These are phyloP conservation scores for Phytoseiulus persimilis DNA, from an alignment of 2,888 invertebrate genomes.

Conservation along the genomic window DNA sequence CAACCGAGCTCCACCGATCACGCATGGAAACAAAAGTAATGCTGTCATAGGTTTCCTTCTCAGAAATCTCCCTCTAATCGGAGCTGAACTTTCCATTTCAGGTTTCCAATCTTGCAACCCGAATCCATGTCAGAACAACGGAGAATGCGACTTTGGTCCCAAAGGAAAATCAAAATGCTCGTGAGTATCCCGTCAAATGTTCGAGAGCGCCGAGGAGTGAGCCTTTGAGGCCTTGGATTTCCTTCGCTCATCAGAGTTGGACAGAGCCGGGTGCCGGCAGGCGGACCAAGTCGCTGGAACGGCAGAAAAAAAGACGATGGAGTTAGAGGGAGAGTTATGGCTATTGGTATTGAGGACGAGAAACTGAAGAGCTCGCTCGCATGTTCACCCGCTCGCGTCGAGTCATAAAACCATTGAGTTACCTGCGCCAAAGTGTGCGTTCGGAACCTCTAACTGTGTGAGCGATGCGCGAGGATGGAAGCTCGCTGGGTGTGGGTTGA, in stretches of 20 bases:
- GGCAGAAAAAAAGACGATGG: background rate
- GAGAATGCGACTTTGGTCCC: background rate
- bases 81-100: background rate
- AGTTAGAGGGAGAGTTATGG: background rate
- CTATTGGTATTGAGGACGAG: background rate
- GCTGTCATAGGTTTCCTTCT: too few relatives aligned
- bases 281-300: background rate
- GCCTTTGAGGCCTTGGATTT: background rate
- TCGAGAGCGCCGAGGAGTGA: too few relatives aligned
- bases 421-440: background rate
- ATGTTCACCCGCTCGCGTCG: background rate
- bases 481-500: background rate
- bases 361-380: background rate
- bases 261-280: background rate
- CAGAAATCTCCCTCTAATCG: too few relatives aligned
- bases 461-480: background rate
- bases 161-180: conserved; percentile 17
- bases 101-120: conserved; percentile 33
- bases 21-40: too few relatives aligned
- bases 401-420: background rate
- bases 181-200: too few relatives aligned
- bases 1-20: too few relatives aligned
- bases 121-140: conserved; percentile 23
- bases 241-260: background rate
- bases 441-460: background rate